Base-by-base conservation (phyloP, 2,113 vertebrate species). In the Platysteira castanea region DNA sequence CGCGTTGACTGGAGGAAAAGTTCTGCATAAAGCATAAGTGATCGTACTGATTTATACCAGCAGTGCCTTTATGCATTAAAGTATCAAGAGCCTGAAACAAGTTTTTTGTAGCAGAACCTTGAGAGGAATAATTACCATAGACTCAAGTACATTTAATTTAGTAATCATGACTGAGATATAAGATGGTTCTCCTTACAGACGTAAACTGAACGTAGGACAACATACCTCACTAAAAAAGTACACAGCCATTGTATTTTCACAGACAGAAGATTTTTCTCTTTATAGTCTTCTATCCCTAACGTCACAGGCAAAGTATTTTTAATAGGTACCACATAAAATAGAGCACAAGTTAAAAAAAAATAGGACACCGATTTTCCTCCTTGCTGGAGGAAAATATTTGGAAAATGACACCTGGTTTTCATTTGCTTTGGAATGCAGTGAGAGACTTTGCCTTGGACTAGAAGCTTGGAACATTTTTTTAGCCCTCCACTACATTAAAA, bases 261-360 rank as follows among this genome's bases (percentile, higher is more conserved):
- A 67, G 13, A 7, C 17, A 73, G 41, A 54, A 77, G 31, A 27
- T 33, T 54, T 93, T 89, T 78, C 33, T 18, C 41, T 33, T 89
- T 73, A 35, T 30, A 84, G 12, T 54, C 21, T 68, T 64, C 63
- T 54, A n/a, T 63, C 19, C 49, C 15, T 84, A 75, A 57, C 53
- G 82, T 93, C 64, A 93, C 8, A 71, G 47, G 31, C 77, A 80
- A 92, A 74, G 49, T 67, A 85, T 94, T 88, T 95, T 96, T 87
- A 84, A 69, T 68, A 84, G 50, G 22, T 85, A 57, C 69, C 77
- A 52, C 18, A 30, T 84, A 42, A 95, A 87, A 60, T 52, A 78
- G 26, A 69, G 23, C 10, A 73, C 15, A 76, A 79, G 71, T 64
- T 10, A 15, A 80, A 86, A 80, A 39, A 52, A 90, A 35, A 33